phyloP scores from a whole-genome alignment of 2,888 invertebrate genomes.

The Machimus atricapillus region DNA sequence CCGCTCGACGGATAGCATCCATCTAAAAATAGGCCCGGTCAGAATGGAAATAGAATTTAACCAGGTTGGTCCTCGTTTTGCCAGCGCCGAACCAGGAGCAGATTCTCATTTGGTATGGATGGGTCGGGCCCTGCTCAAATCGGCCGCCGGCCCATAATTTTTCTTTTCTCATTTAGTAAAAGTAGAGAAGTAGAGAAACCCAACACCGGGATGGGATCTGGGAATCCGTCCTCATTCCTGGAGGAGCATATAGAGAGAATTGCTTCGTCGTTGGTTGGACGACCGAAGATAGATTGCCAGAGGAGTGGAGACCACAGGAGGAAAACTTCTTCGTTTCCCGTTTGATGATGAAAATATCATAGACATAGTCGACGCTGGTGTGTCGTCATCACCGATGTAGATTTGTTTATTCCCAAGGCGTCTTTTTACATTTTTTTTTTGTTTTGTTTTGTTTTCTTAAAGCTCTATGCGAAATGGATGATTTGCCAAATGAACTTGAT shows the following conservation, averaged over 20 bases:
- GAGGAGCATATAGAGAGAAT: background rate
- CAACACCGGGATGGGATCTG: background rate
- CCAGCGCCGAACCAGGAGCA: background rate
- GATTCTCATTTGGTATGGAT: background rate
- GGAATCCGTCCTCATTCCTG: background rate
- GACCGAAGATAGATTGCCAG: background rate
- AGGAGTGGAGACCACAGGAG: background rate
- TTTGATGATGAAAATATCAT: background rate
- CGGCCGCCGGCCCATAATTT: background rate
- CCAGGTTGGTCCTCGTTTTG: background rate
- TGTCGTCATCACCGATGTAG: background rate
- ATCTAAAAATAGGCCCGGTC: background rate
- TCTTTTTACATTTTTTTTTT: background rate
- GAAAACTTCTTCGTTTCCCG: background rate
- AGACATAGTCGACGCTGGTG: background rate
- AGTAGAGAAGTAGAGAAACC: background rate
- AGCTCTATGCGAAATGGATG: background rate
- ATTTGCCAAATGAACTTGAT: conserved; percentile 35
- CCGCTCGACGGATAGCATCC: background rate
- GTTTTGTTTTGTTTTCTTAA: background rate
- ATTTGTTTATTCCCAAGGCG: background rate
- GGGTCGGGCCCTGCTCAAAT: background rate
- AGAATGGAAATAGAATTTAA: background rate
- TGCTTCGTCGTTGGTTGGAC: background rate
- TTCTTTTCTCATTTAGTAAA: background rate